Evolutionary conservation across 2,888 invertebrate species (phyloP), one percentile per base, ranked within the genome.

Genomic region (Lepetodrilus schrolli): DNA sequence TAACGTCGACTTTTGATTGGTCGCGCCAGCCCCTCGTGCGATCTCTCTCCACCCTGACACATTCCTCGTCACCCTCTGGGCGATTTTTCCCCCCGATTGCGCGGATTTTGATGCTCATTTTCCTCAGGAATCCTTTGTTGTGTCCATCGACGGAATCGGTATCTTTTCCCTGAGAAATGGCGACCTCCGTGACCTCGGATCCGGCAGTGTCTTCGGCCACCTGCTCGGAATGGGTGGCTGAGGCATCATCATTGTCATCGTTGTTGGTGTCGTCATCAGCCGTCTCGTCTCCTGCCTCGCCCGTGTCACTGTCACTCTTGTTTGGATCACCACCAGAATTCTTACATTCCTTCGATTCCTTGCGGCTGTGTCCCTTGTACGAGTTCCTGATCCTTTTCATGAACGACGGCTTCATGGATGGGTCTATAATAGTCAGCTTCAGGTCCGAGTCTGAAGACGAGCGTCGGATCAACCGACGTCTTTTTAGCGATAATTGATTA

Each of bases 91-190:
- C 71, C 38, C 79, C 76, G 5, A 83, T 73, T 23, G 80, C 75
- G 72, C 83, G 82, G 23, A 87, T 76, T 75, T 86, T 85, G 2
- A 79, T 74, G 76, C 87, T 86, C 81, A 87, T 84, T 50, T 83
- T 74, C 50, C 79, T 69, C 74, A 84, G 75, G 78, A 85, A 78
- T 68, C 82, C 76, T 70, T 77, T 74, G 30, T 50, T 66, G 20
- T 51, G 43, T 21, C 30, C 37, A 10, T 38, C 68, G 20, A 13
- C 7, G 1, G 48, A 13, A 5, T 70, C 69, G 1, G 36, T 4
- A 2, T 23, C 23, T 36, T 47, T 48, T 21, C 20, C 43, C 7
- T 65, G 50, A n/a, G 37, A 3, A 0, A 10, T 1, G 1, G 58
- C 13, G 2, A 3, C 17, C 34, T 38, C 21, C 10, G 47, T 49